Percentiles rank a stretch among this genome's conserved stretches.
phyloP scores from a whole-genome alignment of 2,888 invertebrate genomes.

The Octodonta nipae region DNA sequence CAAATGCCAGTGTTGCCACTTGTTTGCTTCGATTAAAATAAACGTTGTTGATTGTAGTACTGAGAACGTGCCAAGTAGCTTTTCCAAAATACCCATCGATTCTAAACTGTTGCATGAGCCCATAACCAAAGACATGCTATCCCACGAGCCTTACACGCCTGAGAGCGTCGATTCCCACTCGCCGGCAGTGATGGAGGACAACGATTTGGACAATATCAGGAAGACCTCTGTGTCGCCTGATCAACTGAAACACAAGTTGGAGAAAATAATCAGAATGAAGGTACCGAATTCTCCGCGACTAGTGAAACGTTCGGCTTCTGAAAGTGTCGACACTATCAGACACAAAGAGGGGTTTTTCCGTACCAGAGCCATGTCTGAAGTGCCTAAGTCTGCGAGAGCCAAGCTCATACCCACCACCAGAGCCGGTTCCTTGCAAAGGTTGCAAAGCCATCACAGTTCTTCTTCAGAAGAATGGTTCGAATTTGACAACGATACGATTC shows the following conservation, averaged over 20 bases:
- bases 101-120: slow-evolving; percentile 41
- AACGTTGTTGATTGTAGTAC: slow-evolving; percentile 34
- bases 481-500: slow-evolving; percentile 24
- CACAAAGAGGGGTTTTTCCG: slow-evolving; percentile 14
- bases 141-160: slow-evolving; percentile 66
- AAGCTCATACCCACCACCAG: slow-evolving; percentile 19
- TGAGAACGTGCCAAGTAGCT: slow-evolving; percentile 23
- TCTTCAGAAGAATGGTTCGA: slow-evolving; percentile 39
- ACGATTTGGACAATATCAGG: slow-evolving; percentile 23
- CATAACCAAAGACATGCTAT: slow-evolving; percentile 35
- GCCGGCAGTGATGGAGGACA: slow-evolving; percentile 43
- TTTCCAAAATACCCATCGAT: slow-evolving; percentile 26
- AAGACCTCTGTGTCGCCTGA: slow-evolving; percentile 44
- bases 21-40: slow-evolving; percentile 34
- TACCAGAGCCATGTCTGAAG: slow-evolving; percentile 27
- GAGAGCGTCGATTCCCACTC: slow-evolving; percentile 68
- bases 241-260: slow-evolving; percentile 48
- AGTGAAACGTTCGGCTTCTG: slow-evolving; percentile 25
- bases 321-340: slow-evolving; percentile 15
- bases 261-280: slow-evolving; percentile 33
- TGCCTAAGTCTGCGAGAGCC: slow-evolving; percentile 17
- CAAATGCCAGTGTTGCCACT: slow-evolving; percentile 36
- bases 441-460: slow-evolving; percentile 37
- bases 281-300: slow-evolving; percentile 17
- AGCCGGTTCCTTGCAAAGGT: slow-evolving; percentile 24